Conservation (phyloP, 2,888 invertebrate genomes). For the Eristalinus aeneus region DNA sequence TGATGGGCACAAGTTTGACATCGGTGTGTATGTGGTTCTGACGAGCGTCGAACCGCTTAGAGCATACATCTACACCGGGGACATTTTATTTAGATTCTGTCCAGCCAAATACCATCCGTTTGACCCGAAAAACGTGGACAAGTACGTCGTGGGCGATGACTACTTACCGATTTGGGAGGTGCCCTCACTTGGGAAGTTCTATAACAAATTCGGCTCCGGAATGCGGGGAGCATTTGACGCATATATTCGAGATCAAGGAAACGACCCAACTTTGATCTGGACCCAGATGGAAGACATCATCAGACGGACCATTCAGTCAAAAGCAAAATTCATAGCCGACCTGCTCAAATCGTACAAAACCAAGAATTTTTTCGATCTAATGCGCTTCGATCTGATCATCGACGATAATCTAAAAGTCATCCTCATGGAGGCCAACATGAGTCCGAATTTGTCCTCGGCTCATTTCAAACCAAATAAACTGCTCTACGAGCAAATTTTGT, state of each 20-base stretch:
- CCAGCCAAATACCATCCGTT: slow-evolving; percentile 94
- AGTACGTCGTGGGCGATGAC: slow-evolving; percentile 97
- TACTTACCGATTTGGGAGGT: slow-evolving; percentile 97
- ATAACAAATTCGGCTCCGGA: slow-evolving; percentile 87
- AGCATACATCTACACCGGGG: slow-evolving; percentile 93
- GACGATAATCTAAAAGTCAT: slow-evolving; percentile 93
- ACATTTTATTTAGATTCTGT: slow-evolving; percentile 95
- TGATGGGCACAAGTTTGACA: slow-evolving; percentile 97
- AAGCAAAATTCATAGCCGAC: slow-evolving; percentile 87
- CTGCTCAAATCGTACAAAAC: slow-evolving; percentile 82
- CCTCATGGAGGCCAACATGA: slow-evolving; percentile 98
- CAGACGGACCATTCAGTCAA: slow-evolving; percentile 85
- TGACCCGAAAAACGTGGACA: slow-evolving; percentile 88
- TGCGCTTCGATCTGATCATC: slow-evolving; percentile 95
- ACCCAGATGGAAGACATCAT: slow-evolving; percentile 90
- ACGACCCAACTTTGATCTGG: slow-evolving; percentile 90
- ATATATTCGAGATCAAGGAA: slow-evolving; percentile 85
- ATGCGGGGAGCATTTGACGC: slow-evolving; percentile 94
- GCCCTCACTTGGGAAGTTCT: slow-evolving; percentile 87
- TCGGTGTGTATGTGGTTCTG: slow-evolving; percentile 95
- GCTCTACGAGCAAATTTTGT: slow-evolving; percentile 95
- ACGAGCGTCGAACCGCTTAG: slow-evolving; percentile 95
- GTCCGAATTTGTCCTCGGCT: slow-evolving; percentile 96
- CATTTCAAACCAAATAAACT: slow-evolving; percentile 94
- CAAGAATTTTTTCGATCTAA: slow-evolving; percentile 94